phyloP scores from a whole-genome alignment of 2,888 invertebrate species.

The Invenusta paracnida region DNA sequence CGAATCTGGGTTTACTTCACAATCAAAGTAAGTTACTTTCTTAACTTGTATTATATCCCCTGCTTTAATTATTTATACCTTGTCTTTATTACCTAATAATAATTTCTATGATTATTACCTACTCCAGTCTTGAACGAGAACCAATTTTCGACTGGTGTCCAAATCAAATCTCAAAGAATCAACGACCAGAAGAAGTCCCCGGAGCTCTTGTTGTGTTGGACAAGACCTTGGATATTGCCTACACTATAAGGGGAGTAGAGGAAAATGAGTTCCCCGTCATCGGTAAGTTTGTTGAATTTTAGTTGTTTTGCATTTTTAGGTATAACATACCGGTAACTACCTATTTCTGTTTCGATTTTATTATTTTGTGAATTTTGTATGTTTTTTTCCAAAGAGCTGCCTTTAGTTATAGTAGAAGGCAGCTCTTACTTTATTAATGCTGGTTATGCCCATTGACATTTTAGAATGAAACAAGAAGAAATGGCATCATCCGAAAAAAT shows the following conservation, averaged over 20 bases:
- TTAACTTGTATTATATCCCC: not conserved
- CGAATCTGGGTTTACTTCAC: not conserved
- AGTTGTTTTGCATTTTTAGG: not conserved
- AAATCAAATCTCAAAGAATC: not conserved
- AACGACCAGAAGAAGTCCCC: not conserved
- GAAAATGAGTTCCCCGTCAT: conserved; percentile 30
- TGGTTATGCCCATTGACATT: too few relatives aligned
- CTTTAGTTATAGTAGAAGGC: not conserved
- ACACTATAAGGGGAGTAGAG: conserved; percentile 9
- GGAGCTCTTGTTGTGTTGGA: not conserved
- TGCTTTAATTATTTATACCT: too few relatives aligned
- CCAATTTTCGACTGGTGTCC: not conserved
- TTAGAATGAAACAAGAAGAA: conserved; percentile 11
- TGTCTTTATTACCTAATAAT: too few relatives aligned
- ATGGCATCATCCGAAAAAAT: not conserved
- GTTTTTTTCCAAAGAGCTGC: not conserved
- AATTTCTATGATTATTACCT: not conserved
- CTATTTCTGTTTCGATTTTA: not conserved
- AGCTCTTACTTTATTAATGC: not conserved
- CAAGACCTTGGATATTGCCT: not conserved
- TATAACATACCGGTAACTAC: not conserved
- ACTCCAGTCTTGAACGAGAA: not conserved
- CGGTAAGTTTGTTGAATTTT: conserved; percentile 7
- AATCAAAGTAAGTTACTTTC: not conserved
- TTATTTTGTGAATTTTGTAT: not conserved